A percentile compares a stretch with the other conserved stretches of the same genome.
phyloP scores from a whole-genome alignment of 2,113 vertebrate genomes.

The Psittacus erithacus region DNA sequence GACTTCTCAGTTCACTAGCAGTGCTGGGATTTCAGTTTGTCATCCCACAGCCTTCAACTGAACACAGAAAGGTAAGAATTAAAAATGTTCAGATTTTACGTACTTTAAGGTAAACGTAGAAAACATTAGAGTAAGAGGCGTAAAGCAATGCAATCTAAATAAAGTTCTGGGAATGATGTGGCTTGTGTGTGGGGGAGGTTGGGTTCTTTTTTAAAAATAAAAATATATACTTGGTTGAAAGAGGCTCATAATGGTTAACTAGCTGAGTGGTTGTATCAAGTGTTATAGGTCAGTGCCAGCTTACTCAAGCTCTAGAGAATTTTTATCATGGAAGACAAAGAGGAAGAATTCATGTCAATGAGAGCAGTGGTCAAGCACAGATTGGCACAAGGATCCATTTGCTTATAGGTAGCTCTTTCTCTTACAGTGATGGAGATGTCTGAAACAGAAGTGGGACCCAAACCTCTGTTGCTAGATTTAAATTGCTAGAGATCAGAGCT shows the following conservation, averaged over 20 bases:
- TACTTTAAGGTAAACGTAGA: not conserved
- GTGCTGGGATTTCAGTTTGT: conserved; percentile 80
- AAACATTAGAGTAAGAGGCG: not conserved
- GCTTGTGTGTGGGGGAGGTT: not conserved
- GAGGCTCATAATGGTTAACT: not conserved
- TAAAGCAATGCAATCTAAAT: not conserved
- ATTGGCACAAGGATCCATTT: not conserved
- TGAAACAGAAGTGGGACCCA: not conserved
- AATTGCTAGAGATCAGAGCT: not conserved
- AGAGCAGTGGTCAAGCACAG: not conserved
- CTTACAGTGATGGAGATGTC: not conserved
- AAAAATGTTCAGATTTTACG: not conserved
- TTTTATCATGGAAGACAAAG: not conserved
- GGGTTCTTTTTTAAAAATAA: not conserved
- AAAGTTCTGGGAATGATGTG: not conserved
- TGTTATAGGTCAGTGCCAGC: not conserved
- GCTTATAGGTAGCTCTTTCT: not conserved
- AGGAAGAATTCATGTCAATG: not conserved
- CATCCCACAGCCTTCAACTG: conserved; percentile 78
- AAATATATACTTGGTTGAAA: not conserved
- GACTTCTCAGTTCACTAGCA: conserved; percentile 74
- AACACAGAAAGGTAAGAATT: conserved; percentile 88
- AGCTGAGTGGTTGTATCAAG: not conserved
- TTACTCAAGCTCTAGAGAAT: not conserved
- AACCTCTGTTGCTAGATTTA: not conserved